Conservation (phyloP, 2,797 vertebrate species). For the Cyprinella venusta region DNA sequence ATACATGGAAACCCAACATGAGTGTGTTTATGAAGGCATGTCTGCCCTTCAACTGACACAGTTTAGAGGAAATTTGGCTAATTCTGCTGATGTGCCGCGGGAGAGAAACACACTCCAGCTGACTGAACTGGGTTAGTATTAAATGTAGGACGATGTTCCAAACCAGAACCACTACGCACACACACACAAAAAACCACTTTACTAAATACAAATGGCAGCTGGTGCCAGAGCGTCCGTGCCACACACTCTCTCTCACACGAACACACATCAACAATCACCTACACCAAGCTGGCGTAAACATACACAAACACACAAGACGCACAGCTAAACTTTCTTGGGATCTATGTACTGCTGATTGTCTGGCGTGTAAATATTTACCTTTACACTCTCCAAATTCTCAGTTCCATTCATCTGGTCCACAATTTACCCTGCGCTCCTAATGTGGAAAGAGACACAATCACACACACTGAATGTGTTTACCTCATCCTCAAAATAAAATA, state of each 20-base stretch:
- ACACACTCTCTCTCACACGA: conserved; percentile 3
- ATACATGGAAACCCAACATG: not conserved
- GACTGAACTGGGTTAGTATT: conserved; percentile 63
- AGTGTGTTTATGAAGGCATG: conserved; percentile 20
- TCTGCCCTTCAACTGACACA: conserved; percentile 60
- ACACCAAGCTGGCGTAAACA: conserved; percentile 6
- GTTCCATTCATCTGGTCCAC: conserved; percentile 27
- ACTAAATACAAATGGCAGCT: conserved; percentile 19
- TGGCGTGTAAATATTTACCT: conserved; percentile 58
- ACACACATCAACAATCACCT: conserved; percentile 31
- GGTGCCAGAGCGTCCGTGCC: not conserved
- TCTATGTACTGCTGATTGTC: conserved; percentile 56
- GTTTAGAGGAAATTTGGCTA: conserved; percentile 59
- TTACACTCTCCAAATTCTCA: conserved; percentile 39
- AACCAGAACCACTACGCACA: conserved; percentile 50
- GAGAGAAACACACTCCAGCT: conserved; percentile 59
- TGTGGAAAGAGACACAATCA: conserved; percentile 39
- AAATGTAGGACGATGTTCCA: conserved; percentile 64
- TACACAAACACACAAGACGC: conserved; percentile 25
- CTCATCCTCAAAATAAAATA: conserved; percentile 33
- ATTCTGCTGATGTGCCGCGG: conserved; percentile 56
- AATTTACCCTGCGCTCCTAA: conserved; percentile 25
- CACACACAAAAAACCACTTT: conserved; percentile 4
- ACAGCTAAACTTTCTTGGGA: conserved; percentile 24
- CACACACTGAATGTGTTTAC: conserved; percentile 40